A percentile compares a stretch with the other conserved stretches of the same genome.
Conservation (phyloP, 2,797 vertebrate genomes). For the Selene dorsalis region DNA sequence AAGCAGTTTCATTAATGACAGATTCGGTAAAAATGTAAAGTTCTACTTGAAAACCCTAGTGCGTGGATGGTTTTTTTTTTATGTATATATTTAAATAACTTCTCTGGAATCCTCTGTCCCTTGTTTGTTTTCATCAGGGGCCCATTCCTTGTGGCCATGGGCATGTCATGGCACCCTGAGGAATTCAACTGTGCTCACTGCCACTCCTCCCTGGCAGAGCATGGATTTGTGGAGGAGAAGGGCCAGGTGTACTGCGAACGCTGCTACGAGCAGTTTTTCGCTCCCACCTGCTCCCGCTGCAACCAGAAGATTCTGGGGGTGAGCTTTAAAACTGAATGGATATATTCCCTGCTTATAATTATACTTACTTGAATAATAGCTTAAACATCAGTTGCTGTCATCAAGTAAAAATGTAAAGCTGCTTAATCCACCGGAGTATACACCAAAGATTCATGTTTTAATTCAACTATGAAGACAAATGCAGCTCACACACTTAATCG, state of each 20-base stretch:
- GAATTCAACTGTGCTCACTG: conserved; percentile 96
- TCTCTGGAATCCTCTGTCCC: conserved; percentile 1
- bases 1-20: background rate
- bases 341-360: background rate
- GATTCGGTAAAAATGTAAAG: background rate
- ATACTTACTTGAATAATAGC: background rate
- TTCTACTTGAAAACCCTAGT: background rate
- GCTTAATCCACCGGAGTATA: background rate
- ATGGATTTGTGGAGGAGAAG: conserved; percentile 95
- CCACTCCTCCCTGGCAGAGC: conserved; percentile 90
- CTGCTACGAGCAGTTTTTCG: conserved; percentile 97
- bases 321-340: conserved; percentile 69
- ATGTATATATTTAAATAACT: background rate
- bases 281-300: conserved; percentile 91
- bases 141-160: conserved; percentile 96
- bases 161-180: conserved; percentile 97
- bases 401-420: background rate
- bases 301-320: conserved; percentile 96
- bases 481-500: background rate
- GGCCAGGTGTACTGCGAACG: conserved; percentile 91
- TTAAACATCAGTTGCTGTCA: background rate
- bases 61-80: background rate
- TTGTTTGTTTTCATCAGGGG: conserved; percentile 83
- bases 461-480: background rate
- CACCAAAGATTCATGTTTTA: background rate